Base-by-base conservation (phyloP, 2,113 vertebrate genomes). In the Connochaetes taurinus region DNA sequence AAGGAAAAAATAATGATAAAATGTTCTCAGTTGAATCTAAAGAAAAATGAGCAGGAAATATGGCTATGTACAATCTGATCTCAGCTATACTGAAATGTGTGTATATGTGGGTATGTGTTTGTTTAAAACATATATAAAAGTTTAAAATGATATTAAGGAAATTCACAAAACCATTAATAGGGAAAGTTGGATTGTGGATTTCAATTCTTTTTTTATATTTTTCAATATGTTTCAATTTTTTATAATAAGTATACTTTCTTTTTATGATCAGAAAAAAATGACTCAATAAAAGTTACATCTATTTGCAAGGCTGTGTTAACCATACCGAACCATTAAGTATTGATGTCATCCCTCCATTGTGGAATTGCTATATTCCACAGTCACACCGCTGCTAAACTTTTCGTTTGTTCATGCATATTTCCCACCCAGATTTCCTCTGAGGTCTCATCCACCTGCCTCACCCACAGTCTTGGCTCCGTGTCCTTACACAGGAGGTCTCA, bases 261-360 rank as follows among this genome's bases (percentile, higher is more conserved):
- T 97, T 95, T 93, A 93, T 86, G 58, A 76, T 89, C 87, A 93
- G 89, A 89, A 93, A 93, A 82, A 87, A 89, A 90, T 11, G 45
- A 40, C 57, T 74, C 89, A 67, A 40, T 90, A 47, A 89, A 87
- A 90, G 25, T 90, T 67, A n/a, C 53, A n/a, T 74, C 62, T 92
- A 23, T 71, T 62, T 90, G 81, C 82, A 85, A 95, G 89, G 58
- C 25, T 29, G 12, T 36, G 50, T 87, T 94, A 50, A 95, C 89
- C 57, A 4, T 0, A 52, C 9, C 33, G 45, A 53, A 31, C 23
- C 36, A 7, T 57, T 55, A 87, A 52, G 76, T 57, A 53, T 2
- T 5, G 57, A 27, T 13, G 40, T 27, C 36, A 15, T 40, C 36
- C 58, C 76, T 84, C 43, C 17, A 9, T 3, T 2, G 21, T 31